These are phyloP conservation scores for Vandiemenella viatica DNA, from an alignment of 2,888 invertebrate genomes.

Conservation along the genomic window DNA sequence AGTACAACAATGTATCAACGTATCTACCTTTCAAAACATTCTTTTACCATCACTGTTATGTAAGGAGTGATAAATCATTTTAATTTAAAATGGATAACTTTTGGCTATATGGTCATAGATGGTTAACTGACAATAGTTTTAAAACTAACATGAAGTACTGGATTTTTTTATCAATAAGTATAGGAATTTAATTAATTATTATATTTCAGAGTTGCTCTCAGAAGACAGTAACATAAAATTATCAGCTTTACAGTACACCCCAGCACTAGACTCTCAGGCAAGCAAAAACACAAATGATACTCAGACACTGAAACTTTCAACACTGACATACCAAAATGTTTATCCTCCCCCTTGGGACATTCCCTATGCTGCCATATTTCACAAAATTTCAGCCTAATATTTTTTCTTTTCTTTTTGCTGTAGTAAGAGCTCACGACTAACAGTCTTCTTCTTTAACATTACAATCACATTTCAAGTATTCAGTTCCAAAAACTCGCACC, in stretches of 20 bases:
- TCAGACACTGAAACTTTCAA: conserved; percentile 15
- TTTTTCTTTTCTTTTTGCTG: conserved; percentile 5
- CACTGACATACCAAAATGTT: conserved; percentile 15
- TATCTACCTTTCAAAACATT: conserved; percentile 3
- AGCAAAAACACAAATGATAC: conserved; percentile 7
- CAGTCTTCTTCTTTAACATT: background rate
- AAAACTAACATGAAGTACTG: too few species aligned
- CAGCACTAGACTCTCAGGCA: conserved; percentile 17
- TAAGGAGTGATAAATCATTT: background rate
- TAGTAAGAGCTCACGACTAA: background rate
- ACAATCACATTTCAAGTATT: background rate
- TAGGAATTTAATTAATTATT: too few species aligned
- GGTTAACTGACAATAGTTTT: too few species aligned
- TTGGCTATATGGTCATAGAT: too few species aligned
- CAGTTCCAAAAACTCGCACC: conserved; percentile 1
- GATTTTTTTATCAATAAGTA: too few species aligned
- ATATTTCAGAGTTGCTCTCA: too few species aligned
- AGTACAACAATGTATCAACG: too few species aligned
- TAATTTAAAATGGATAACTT: background rate
- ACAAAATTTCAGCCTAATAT: conserved; percentile 14
- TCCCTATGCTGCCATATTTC: conserved; percentile 14
- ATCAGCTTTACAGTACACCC: conserved; percentile 17
- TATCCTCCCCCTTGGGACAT: conserved; percentile 17
- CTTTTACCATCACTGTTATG: background rate
- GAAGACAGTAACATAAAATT: too few species aligned